Evolutionary conservation across 2,888 invertebrate genomes (phyloP).

Genomic region (Apantesis nais): DNA sequence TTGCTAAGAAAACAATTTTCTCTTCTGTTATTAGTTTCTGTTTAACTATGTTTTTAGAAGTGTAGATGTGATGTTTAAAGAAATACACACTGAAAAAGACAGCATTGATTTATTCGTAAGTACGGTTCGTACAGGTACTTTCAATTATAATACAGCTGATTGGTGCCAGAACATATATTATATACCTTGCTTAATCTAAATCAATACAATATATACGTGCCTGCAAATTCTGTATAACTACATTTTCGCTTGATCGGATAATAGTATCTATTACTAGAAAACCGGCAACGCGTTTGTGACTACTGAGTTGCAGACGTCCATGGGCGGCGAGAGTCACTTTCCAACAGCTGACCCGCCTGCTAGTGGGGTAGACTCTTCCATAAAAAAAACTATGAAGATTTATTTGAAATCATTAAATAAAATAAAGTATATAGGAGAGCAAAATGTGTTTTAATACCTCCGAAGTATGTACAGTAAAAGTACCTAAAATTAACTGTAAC

Average conservation of each 20-base stretch:
- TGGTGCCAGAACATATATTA: constrained; percentile 21
- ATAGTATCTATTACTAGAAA: neutral
- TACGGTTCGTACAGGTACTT: neutral
- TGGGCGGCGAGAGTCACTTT: too few relatives aligned
- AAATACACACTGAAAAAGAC: neutral
- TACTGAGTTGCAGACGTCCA: too few relatives aligned
- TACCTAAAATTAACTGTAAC: neutral
- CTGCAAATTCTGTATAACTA: constrained; percentile 1
- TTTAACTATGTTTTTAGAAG: too few relatives aligned
- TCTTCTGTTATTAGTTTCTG: too few relatives aligned
- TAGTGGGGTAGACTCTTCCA: too few relatives aligned
- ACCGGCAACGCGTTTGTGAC: too few relatives aligned
- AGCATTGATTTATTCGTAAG: neutral
- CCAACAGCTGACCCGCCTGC: too few relatives aligned
- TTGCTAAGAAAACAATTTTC: constrained; percentile 5
- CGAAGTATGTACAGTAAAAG: neutral
- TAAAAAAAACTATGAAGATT: neutral
- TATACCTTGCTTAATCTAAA: constrained; percentile 24
- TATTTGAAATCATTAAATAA: neutral
- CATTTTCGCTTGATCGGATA: neutral
- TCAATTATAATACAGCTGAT: too few relatives aligned
- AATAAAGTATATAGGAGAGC: neutral
- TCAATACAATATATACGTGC: constrained; percentile 38
- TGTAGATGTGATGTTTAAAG: neutral
- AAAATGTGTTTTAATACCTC: neutral